Base-by-base conservation (phyloP, 2,797 vertebrate genomes). In the Remorina albescens region DNA sequence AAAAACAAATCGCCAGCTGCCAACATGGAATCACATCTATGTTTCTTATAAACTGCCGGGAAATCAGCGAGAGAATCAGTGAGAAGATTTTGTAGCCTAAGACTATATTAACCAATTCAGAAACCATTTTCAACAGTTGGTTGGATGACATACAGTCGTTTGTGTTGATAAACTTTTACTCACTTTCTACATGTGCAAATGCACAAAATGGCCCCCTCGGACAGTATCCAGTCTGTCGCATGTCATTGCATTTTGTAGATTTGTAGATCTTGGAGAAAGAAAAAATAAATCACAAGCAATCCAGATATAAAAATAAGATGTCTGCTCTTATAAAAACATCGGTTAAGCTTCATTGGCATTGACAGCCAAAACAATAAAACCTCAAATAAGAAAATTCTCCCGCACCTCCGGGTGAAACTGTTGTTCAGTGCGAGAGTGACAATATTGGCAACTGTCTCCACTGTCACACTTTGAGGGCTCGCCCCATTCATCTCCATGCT, bases 401-500 rank as follows among this genome's bases (percentile, higher is more conserved):
- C 30, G 85, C 81, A 98, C 97, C 95, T 98, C 97, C 0, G 97
- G 97, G 82, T 98, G 97, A 88, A 98, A 98, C 87, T 98, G 97
- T 81, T 98, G 97, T 86, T 98, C 97, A 0, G 96, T 97, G 78
- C 97, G 97, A n/a, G 97, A 98, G 86, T 98, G 97, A 91, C 97
- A 98, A 88, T 96, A 96, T 81, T 95, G 96, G 86, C 97, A 98
- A 80, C 89, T 83, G 88, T 98, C 97, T 65, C 96, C 96, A 8
- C 95, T 94, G 60, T 97, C 96, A 73, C 97, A 98, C 83, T 96
- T 96, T 0, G 96, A 96, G 6, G 97, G 97, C 85, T 98, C 97
- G 0, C 97, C 96, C 97, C 97, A 98, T 77, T 98, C 97, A 32
- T 98, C 97, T 2, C 96, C 97, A 1, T 96, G 96, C 89, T 98